Conservation (phyloP, 2,797 vertebrate genomes). For the Myripristis murdjan region DNA sequence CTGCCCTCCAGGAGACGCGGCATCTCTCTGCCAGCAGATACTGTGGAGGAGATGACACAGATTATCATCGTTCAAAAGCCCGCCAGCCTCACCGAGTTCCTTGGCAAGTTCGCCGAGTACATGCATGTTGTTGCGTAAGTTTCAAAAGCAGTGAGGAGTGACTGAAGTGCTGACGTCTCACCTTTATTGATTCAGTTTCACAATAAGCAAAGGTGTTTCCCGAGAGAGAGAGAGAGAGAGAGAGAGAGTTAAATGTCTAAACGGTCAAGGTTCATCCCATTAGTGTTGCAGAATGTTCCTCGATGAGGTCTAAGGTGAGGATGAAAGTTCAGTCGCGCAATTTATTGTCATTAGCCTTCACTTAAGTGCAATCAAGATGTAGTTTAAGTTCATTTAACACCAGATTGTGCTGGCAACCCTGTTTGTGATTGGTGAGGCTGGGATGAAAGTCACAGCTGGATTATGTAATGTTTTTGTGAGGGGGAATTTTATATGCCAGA, state of each 20-base stretch:
- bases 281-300: slow-evolving; percentile 9
- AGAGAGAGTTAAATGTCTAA: not conserved
- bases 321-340: slow-evolving; percentile 35
- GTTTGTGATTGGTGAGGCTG: slow-evolving; percentile 8
- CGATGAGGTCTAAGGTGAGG: not conserved
- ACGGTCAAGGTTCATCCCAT: slow-evolving; percentile 18
- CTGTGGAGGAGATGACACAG: slow-evolving; percentile 74
- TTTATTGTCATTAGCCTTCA: slow-evolving; percentile 21
- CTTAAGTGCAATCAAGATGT: not conserved
- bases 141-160: not conserved
- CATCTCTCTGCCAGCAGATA: slow-evolving; percentile 80
- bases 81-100: slow-evolving; percentile 84
- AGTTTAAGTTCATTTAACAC: slow-evolving; percentile 1
- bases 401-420: not conserved
- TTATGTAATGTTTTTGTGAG: slow-evolving; percentile 26
- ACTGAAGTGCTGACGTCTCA: slow-evolving; percentile 17
- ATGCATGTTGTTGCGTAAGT: slow-evolving; percentile 96
- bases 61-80: slow-evolving; percentile 83
- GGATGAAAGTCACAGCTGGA: slow-evolving; percentile 2
- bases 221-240: slow-evolving; percentile 21
- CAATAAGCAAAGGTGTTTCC: slow-evolving; percentile 20
- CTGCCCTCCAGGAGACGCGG: slow-evolving; percentile 85
- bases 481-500: slow-evolving; percentile 58
- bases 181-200: not conserved
- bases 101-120: slow-evolving; percentile 90